Evolutionary conservation across 2,113 vertebrate species (phyloP).

Genomic region (Hippolais icterina): DNA sequence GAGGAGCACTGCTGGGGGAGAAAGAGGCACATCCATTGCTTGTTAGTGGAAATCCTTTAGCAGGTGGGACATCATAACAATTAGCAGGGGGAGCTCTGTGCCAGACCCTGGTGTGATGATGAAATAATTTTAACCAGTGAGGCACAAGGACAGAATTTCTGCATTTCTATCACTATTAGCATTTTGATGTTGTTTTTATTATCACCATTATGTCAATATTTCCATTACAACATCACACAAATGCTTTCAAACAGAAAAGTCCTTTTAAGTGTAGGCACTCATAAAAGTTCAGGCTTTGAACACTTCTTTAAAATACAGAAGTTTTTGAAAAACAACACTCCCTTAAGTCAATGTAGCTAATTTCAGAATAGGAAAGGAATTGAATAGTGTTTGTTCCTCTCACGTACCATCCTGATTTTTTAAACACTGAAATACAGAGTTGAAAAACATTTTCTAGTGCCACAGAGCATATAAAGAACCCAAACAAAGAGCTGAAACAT

Average conservation of each 20-base stretch:
- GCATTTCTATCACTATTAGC: background rate
- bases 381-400: background rate
- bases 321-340: background rate
- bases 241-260: constrained; percentile 14
- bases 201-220: background rate
- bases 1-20: background rate
- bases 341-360: background rate
- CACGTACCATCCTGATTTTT: background rate
- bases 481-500: background rate
- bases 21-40: background rate
- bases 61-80: background rate
- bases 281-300: constrained; percentile 42
- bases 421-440: background rate
- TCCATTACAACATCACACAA: background rate
- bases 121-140: background rate
- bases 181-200: background rate
- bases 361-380: constrained; percentile 7
- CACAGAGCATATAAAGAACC: background rate
- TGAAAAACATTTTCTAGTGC: background rate
- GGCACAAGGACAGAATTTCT: background rate
- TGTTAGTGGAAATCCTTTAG: background rate
- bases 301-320: constrained; percentile 1
- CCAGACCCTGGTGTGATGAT: background rate
- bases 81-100: background rate
- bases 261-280: background rate